Evolutionary conservation across 2,888 invertebrate species (phyloP).

Genomic region (Dendrolimus pini): DNA sequence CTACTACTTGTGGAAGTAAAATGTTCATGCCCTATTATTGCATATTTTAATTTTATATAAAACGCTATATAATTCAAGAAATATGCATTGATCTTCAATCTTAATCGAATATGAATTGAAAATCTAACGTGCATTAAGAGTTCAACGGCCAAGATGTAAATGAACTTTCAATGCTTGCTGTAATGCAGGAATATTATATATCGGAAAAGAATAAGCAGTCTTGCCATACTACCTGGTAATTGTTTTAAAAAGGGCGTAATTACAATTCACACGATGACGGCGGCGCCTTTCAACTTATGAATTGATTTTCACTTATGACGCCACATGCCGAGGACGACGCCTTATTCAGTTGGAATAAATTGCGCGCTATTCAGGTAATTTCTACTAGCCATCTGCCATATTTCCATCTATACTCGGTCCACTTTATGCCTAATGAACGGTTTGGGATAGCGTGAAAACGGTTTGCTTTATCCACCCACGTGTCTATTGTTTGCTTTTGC

Average conservation of each 20-base stretch:
- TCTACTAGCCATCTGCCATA: not conserved
- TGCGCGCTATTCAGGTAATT: not conserved
- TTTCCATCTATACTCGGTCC: not conserved
- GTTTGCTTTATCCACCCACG: not conserved
- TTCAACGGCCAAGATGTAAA: too few species aligned
- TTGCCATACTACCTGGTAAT: not conserved
- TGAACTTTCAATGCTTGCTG: too few species aligned
- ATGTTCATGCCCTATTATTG: too few species aligned
- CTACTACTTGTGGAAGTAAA: too few species aligned
- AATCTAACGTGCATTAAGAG: too few species aligned
- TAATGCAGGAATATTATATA: too few species aligned
- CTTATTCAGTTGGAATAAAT: conserved; percentile 1
- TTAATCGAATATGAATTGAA: too few species aligned
- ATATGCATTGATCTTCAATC: too few species aligned
- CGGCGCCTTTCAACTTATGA: conserved; percentile 15
- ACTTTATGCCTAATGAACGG: not conserved
- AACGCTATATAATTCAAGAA: too few species aligned
- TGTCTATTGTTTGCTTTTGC: not conserved
- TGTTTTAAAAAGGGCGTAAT: not conserved
- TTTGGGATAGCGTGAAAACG: not conserved
- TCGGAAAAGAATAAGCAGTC: not conserved
- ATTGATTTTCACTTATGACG: conserved; percentile 42
- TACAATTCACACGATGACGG: not conserved
- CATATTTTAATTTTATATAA: too few species aligned
- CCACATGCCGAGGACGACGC: conserved; percentile 20